phyloP scores from a whole-genome alignment of 2,113 vertebrate genomes.

The Prunella himalayana region DNA sequence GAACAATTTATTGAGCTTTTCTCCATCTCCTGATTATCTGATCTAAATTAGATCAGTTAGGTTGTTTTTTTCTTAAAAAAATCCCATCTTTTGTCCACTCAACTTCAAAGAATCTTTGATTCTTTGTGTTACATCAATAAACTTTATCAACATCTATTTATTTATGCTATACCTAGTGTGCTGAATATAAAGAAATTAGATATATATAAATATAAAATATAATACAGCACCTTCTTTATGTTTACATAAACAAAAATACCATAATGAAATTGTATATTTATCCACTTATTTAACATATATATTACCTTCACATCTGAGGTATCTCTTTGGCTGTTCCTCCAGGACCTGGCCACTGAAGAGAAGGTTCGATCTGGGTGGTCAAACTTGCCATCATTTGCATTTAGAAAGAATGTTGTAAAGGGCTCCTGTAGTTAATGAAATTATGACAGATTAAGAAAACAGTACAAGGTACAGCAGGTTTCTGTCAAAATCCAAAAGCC shows the following conservation, averaged over 20 bases:
- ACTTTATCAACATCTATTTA: neutral
- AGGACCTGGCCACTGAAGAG: constrained; percentile 87
- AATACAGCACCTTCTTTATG: neutral
- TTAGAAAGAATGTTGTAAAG: constrained; percentile 94
- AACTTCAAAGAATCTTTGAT: constrained; percentile 55
- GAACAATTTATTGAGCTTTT: constrained; percentile 74
- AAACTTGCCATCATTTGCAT: constrained; percentile 89
- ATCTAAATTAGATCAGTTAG: constrained; percentile 71
- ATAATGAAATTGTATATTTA: neutral
- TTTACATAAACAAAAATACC: neutral
- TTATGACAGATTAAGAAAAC: constrained; percentile 7
- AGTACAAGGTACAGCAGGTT: neutral
- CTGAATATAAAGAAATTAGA: neutral
- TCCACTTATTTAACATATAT: neutral
- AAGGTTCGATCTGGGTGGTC: constrained; percentile 93
- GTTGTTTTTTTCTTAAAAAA: constrained; percentile 54
- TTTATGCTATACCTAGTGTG: neutral
- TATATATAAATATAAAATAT: neutral
- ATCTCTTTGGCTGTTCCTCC: constrained; percentile 96
- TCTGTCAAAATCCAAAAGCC: neutral
- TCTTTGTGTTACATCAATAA: constrained; percentile 27
- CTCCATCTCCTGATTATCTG: constrained; percentile 70
- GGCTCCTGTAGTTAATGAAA: constrained; percentile 82
- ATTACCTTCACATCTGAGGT: constrained; percentile 93
- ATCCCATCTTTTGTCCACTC: constrained; percentile 36